Base-by-base conservation (phyloP, 1,140 invertebrate species). In the Brachionus koreanus region DNA sequence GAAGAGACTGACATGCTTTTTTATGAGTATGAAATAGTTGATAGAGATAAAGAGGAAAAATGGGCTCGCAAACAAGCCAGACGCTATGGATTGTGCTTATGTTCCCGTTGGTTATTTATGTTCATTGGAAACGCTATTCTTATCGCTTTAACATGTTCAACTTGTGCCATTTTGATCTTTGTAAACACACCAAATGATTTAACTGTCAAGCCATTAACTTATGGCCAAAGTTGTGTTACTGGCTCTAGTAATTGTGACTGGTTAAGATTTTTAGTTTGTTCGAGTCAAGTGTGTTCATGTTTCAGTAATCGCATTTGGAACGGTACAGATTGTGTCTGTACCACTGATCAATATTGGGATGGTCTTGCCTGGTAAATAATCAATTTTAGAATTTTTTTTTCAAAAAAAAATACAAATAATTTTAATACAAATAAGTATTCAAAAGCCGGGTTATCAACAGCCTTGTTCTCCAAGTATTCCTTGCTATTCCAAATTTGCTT, bases 21-120 rank as follows among this genome's bases (percentile, higher is more conserved):
- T 61, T 79, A 79, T 43, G 76, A 79, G 19, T 79, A 79, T 35
- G 76, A 79, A 43, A 65, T 79, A 42, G 76, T 79, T 37, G 76
- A 79, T 43, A 19, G 25, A 37, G 76, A 65, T n/a, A 79, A 79
- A 79, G 76, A 79, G 33, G 76, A 49, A 16, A 79, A 61, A 61
- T 79, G 76, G 76, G 76, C 76, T 4, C 9, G 76, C 10, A 35
- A 43, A 19, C 33, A 79, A 61, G 76, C 76, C 3, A 57, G 76
- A 23, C 19, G 33, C 16, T 37, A 79, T 65, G 76, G 76, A 42
- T 25, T 79, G 9, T 79, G 46, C 9, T 65, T 79, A 13, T 79
- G 46, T 23, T 79, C 76, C 1, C 76, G 76, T 39, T 79, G 76
- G 76, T 42, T 79, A 12, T 79, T 79, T 37, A 61, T 79, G 76